Conservation (phyloP, 2,113 vertebrate species). For the Oreocharis arfaki region DNA sequence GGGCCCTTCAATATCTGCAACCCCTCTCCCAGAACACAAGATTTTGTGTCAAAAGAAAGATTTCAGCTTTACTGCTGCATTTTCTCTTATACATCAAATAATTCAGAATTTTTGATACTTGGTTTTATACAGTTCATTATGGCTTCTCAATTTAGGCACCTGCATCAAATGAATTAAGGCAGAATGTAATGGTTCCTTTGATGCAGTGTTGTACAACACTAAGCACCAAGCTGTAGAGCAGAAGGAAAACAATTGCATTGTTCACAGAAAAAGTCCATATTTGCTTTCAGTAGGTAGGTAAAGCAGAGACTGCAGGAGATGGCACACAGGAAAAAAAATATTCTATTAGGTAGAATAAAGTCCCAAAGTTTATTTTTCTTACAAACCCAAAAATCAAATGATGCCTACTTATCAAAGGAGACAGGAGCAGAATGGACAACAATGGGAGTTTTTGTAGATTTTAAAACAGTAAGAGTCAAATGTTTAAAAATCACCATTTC, state of each 20-base stretch:
- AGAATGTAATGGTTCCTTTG: neutral
- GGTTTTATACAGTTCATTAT: neutral
- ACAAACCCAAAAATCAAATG: neutral
- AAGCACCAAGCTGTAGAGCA: neutral
- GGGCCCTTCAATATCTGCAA: neutral
- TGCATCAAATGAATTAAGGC: neutral
- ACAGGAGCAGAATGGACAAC: neutral
- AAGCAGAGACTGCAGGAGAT: neutral
- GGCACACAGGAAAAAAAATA: neutral
- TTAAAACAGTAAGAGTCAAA: neutral
- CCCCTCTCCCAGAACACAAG: neutral
- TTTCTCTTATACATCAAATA: neutral
- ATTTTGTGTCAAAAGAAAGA: neutral
- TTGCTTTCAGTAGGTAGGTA: neutral
- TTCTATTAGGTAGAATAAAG: neutral
- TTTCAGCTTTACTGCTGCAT: neutral
- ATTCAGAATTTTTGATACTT: neutral
- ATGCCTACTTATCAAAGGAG: neutral
- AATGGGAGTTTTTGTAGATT: neutral
- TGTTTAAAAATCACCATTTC: neutral
- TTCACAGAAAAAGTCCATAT: neutral
- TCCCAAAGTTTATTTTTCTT: neutral
- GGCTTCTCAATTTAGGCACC: neutral
- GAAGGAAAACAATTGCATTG: neutral
- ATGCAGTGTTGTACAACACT: neutral